Evolutionary conservation across 2,797 vertebrate species (phyloP), one percentile per base, ranked within the genome.

Genomic region (Cuniculus paca): DNA sequence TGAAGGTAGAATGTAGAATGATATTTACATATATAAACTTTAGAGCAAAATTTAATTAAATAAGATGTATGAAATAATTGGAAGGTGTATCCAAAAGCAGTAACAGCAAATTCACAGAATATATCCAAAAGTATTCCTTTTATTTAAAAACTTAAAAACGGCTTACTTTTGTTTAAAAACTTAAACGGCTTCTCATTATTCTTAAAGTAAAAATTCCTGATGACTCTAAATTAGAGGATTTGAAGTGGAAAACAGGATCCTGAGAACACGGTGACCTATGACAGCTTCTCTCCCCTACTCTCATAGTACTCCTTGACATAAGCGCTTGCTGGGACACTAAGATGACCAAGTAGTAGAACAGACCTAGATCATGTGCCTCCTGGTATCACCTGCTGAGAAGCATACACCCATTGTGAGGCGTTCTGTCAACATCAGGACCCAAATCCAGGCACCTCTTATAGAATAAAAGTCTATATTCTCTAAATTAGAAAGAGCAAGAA

Each of bases 111-210:
- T 4, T 36, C 70, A 87, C 7, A 77, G n/a, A n/a, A 26, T 10
- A 54, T 79, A 65, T 2, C 34, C 2, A 60, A 87, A 93, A 72
- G 61, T 22, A 36, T 80, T 60, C 80, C 45, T 31, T 42, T 48
- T 90, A 5, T 36, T 68, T 81, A 75, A 85, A 82, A 95, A 52
- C n/a, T 77, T 86, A 82, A 50, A 88, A n/a, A n/a, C n/a, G n/a
- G 39, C 63, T 19, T 80, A 34, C 48, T 90, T 24, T 48, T 90
- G 6, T 36, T 68, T 81, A 75, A 85, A 82, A 95, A 52, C n/a
- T 77, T 86, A 82, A 50, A 88, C 17, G 6, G n/a, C 9, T 58
- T 93, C 48, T 58, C 48, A 50, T 60, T 70, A 80, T 83, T 88
- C 52, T 88, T 78, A 74, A 81, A 68, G 83, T 45, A 65, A 78